Conservation (phyloP, 2,888 invertebrate genomes). For the Spilarctia lutea region DNA sequence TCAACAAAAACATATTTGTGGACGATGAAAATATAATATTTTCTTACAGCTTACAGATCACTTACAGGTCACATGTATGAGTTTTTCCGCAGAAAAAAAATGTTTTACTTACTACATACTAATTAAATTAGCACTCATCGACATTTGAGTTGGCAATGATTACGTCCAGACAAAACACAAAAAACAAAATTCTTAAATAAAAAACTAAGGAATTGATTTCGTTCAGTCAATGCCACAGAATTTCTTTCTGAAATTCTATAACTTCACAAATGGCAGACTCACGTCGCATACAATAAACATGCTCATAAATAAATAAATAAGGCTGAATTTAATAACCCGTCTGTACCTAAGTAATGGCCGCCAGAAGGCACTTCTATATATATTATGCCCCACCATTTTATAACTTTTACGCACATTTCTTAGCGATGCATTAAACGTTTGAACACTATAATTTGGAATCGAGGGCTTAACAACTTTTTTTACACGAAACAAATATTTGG, state of each 20-base stretch:
- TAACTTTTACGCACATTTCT: conserved; percentile 83
- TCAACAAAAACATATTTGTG: no score
- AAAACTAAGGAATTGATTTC: neutral
- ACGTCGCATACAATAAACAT: conserved; percentile 67
- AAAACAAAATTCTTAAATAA: neutral
- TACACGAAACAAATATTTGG: conserved; percentile 64
- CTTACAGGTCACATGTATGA: neutral
- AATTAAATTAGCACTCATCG: neutral
- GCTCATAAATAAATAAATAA: conserved; percentile 85
- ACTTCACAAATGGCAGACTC: conserved; percentile 27
- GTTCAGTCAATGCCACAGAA: neutral
- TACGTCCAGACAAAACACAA: neutral
- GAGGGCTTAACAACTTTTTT: conserved; percentile 69
- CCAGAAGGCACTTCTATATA: conserved; percentile 84
- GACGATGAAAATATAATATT: no score
- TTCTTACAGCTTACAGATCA: neutral
- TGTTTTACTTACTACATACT: neutral
- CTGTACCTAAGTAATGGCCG: conserved; percentile 80
- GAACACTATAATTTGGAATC: conserved; percentile 83
- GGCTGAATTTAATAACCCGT: conserved; percentile 85
- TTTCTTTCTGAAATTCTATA: neutral
- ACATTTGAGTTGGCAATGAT: neutral
- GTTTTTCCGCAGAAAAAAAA: neutral
- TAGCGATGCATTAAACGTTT: conserved; percentile 81
- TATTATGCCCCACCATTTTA: conserved; percentile 77